Base-by-base conservation (phyloP, 2,113 vertebrate species). In the Kryptolebias marmoratus region DNA sequence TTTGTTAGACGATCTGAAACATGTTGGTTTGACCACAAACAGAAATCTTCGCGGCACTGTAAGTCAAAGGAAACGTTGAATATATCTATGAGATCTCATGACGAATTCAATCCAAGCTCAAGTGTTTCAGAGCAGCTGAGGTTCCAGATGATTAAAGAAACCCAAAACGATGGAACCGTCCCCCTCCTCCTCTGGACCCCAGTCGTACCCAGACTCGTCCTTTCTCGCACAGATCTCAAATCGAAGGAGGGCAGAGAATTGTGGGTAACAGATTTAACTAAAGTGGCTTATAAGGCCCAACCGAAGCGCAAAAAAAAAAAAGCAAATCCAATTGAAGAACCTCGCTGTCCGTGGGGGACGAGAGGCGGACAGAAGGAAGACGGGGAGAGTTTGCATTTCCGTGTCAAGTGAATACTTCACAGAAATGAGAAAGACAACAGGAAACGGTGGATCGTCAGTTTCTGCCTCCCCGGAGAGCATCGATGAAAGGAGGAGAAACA, bases 291-390 rank as follows among this genome's bases (percentile, higher is more conserved):
- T 65, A 80, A 83, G 90, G 84, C 87, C 78, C 50, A 57, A 71
- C 75, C 82, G 83, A 81, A 85, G 74, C 84, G 68, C 87, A 70
- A 71, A 76, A 71, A 77, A 75, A 80, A 90, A 93, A 93, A 71
- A 77, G 77, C 81, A 90, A 93, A 93, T 91, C 91, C 91, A 87
- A 92, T 92, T 89, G 86, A 83, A 87, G 83, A 79, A 79, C 71
- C 80, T 56, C 50, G 31, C 53, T 16, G 71, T 79, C 79, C 80
- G 62, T 18, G 16, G 85, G 80, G 89, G 82, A 11, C 5, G 31
- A 76, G 65, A 61, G n/a, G 61, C 50, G 52, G 65, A 36, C 56
- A 53, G 66, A 63, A 64, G 39, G 30, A 68, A 49, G 54, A 22
- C 70, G 77, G 66, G 28, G 14, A 56, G 56, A 69, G 66, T 85